Evolutionary conservation across 2,797 vertebrate genomes (phyloP).

Genomic region (Orientallactaga sibirica): DNA sequence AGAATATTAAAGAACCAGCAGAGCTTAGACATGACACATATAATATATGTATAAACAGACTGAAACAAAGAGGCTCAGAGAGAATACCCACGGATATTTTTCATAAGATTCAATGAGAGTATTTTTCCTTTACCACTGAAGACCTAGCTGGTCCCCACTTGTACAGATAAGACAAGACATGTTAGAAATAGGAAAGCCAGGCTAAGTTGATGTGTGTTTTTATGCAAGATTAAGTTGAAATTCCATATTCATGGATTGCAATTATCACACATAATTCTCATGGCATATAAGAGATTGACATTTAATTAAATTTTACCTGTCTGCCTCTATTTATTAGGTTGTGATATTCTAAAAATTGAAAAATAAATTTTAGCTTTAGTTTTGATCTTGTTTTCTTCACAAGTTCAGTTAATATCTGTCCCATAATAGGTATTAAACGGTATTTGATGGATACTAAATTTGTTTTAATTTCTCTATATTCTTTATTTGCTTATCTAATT

Average conservation of each 20-base stretch:
- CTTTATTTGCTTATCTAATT: neutral
- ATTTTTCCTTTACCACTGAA: neutral
- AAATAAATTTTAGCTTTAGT: constrained; percentile 3
- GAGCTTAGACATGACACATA: neutral
- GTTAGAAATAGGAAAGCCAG: neutral
- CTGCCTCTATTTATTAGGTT: neutral
- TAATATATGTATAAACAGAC: neutral
- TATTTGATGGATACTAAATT: constrained; percentile 48
- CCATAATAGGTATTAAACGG: neutral
- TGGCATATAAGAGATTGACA: neutral
- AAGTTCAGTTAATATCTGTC: neutral
- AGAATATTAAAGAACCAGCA: neutral
- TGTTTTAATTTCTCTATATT: neutral
- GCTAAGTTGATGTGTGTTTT: neutral
- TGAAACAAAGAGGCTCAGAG: constrained; percentile 17
- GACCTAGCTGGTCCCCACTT: neutral
- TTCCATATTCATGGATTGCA: neutral
- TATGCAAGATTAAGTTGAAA: neutral
- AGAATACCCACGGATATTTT: constrained; percentile 12
- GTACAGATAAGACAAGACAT: neutral
- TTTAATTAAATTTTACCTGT: constrained; percentile 23
- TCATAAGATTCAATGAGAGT: neutral
- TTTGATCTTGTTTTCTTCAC: constrained; percentile 2
- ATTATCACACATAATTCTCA: neutral
- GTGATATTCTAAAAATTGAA: constrained; percentile 8